Evolutionary conservation across 2,113 vertebrate genomes (phyloP).

Genomic region (Mobula hypostoma): DNA sequence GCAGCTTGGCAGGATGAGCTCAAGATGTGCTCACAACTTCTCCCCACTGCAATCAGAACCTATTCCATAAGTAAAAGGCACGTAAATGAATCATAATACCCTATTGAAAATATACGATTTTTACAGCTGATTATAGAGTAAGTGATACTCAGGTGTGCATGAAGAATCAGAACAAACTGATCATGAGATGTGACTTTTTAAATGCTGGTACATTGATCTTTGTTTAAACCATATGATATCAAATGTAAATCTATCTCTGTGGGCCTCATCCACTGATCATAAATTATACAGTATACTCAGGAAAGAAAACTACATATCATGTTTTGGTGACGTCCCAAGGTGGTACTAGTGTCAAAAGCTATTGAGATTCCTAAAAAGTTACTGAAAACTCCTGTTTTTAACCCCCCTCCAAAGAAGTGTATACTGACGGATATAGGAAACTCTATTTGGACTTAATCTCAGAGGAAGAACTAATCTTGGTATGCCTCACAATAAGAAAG

Average conservation of each 20-base stretch:
- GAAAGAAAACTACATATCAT: slow-evolving; percentile 7
- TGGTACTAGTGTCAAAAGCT: neutral
- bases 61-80: neutral
- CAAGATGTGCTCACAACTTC: slow-evolving; percentile 1
- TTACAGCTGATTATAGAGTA: neutral
- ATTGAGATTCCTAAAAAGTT: neutral
- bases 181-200: neutral
- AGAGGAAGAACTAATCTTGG: neutral
- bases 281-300: neutral
- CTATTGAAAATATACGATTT: neutral
- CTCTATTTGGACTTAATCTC: neutral
- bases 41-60: slow-evolving; percentile 2
- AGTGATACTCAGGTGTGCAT: neutral
- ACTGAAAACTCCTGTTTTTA: neutral
- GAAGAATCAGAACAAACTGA: neutral
- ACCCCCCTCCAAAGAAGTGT: neutral
- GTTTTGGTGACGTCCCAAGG: slow-evolving; percentile 17
- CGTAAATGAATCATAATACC: slow-evolving; percentile 1
- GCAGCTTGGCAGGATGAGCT: neutral
- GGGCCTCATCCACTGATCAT: slow-evolving; percentile 22
- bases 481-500: neutral
- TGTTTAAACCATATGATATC: neutral
- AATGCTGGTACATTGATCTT: neutral
- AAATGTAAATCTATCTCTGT: neutral
- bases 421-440: neutral